Base-by-base conservation (phyloP, 2,797 vertebrate species). In the Parotocinclus haroldoi region DNA sequence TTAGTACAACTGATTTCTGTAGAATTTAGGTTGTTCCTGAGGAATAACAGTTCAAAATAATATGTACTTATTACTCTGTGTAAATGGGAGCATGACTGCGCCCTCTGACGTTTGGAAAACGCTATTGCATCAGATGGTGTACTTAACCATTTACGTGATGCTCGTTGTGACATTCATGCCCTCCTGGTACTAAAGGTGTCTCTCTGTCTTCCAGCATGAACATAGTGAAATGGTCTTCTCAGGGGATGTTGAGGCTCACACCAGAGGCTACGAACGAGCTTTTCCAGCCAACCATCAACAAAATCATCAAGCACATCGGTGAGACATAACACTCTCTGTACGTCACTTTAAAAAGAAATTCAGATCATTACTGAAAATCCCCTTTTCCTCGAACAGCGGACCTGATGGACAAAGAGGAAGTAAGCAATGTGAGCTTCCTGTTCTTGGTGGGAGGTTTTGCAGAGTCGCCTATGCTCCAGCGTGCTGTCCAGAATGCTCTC, bases 401-500 rank as follows among this genome's bases (percentile, higher is more conserved):
- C 5, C 82, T 98, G 76, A 90, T 97, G 87, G 77, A 79, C 7
- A 93, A 89, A 67, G 93, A 92, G 0, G 96, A 98, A 69, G 93
- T 98, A 1, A 73, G 80, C 0, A 91, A 91, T 0, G 87, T 98
- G 70, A 94, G 93, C 12, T 93, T 98, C 82, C 91, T 99, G 10
- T 99, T 99, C 85, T 84, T 99, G 72, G 96, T 99, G 44, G 96
- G 96, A 0, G 96, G 96, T 6, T 99, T 99, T 0, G 96, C 95
- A 0, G 96, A 98, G 88, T 98, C 95, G 0, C 87, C 95, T 0
- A 93, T 98, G 90, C 84, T 99, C 71, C 96, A 98, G 85, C 89
- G 81, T 0, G 93, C 93, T 0, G 87, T 95, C 63, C 95, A 97
- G 79, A 85, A 81, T 0, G 84, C 92, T 0, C 81, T 98, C 8